These are phyloP conservation scores for Crotophaga sulcirostris DNA, from an alignment of 2,113 vertebrate genomes.

Conservation along the genomic window DNA sequence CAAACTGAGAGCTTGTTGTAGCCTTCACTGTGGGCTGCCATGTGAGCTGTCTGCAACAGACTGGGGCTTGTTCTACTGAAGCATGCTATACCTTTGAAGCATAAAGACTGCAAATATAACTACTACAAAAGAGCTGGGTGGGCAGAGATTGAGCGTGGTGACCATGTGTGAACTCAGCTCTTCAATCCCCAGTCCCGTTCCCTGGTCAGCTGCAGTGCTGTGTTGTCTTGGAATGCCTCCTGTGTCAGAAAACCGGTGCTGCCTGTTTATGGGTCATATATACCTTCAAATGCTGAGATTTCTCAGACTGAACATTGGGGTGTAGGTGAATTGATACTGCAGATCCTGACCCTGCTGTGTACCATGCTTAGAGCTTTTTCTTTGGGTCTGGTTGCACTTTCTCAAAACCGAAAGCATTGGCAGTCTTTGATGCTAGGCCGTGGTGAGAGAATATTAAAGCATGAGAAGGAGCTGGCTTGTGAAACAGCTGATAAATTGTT, in stretches of 20 bases:
- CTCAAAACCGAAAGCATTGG: not conserved
- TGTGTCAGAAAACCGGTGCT: not conserved
- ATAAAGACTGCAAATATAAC: not conserved
- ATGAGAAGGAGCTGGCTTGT: not conserved
- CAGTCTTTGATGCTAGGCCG: not conserved
- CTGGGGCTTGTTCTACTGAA: not conserved
- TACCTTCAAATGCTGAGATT: not conserved
- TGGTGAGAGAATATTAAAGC: not conserved
- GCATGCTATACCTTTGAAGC: not conserved
- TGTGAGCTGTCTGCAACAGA: not conserved
- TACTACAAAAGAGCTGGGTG: not conserved
- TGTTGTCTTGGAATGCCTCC: not conserved
- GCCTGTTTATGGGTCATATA: not conserved
- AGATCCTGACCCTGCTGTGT: not conserved
- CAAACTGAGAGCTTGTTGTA: not conserved
- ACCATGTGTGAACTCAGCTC: not conserved
- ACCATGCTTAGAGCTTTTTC: not conserved
- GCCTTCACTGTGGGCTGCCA: not conserved
- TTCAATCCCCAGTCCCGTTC: not conserved
- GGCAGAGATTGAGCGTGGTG: not conserved
- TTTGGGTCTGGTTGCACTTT: not conserved
- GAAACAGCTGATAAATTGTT: not conserved
- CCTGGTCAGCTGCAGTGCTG: not conserved
- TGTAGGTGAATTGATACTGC: not conserved
- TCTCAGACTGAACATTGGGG: not conserved